Conservation (phyloP, 2,797 vertebrate genomes). For the Sebastes cheni region DNA sequence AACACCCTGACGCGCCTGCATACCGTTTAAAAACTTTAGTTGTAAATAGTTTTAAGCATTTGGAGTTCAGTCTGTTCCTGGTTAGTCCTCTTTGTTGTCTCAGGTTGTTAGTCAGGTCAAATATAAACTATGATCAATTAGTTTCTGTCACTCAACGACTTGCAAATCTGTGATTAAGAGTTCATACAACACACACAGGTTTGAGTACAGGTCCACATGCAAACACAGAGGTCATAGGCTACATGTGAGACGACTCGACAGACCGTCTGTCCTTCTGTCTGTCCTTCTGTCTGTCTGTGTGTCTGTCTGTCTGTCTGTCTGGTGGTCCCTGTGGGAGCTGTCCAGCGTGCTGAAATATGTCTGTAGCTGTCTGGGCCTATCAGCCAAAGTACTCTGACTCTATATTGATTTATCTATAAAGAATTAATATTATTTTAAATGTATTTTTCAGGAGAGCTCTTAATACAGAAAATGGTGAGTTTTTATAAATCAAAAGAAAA, state of each 20-base stretch:
- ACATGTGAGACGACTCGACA: too few relatives aligned
- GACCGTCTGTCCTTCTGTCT: background rate
- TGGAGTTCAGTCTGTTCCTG: too few relatives aligned
- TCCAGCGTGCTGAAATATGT: conserved; percentile 79
- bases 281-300: background rate
- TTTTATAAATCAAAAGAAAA: background rate
- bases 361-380: background rate
- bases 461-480: background rate
- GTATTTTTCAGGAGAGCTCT: background rate
- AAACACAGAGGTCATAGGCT: background rate
- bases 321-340: conserved; percentile 61
- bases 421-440: too few relatives aligned
- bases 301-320: background rate
- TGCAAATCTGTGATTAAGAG: background rate
- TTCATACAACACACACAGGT: background rate
- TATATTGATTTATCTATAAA: background rate
- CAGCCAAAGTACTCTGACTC: background rate
- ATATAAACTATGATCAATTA: background rate
- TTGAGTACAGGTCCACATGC: accelerated
- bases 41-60: background rate
- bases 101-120: background rate
- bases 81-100: background rate
- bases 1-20: too few relatives aligned
- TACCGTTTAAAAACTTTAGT: too few relatives aligned
- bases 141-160: background rate